phyloP scores from a whole-genome alignment of 2,113 vertebrate species.

The Haemorhous mexicanus region DNA sequence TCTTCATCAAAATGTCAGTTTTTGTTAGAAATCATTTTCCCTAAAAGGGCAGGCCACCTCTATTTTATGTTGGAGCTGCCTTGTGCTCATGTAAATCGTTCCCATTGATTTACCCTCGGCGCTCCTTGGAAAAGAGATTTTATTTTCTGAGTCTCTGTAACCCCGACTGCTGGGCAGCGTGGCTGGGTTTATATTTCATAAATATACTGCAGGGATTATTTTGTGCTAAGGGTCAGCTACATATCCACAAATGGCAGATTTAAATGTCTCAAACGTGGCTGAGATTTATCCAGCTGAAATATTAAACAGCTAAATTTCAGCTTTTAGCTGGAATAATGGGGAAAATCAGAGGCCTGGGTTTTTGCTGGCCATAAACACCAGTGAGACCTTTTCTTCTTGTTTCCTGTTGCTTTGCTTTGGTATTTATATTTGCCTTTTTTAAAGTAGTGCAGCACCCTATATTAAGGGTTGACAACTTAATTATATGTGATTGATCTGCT shows the following conservation, averaged over 20 bases:
- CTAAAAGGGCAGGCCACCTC: not conserved
- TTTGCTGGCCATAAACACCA: not conserved
- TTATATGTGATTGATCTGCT: slow-evolving; percentile 66
- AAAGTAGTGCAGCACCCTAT: slow-evolving; percentile 43
- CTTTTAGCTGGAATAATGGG: not conserved
- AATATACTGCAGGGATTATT: not conserved
- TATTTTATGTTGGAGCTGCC: not conserved
- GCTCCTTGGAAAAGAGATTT: not conserved
- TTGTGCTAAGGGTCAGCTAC: not conserved
- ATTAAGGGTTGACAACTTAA: slow-evolving; percentile 68
- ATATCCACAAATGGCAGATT: not conserved
- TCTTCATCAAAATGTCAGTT: not conserved
- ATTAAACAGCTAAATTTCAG: not conserved
- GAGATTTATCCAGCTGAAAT: slow-evolving; percentile 24
- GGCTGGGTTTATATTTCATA: not conserved
- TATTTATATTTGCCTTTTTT: slow-evolving; percentile 57
- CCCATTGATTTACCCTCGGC: not conserved
- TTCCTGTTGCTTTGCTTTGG: slow-evolving; percentile 34
- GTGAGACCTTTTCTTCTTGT: not conserved
- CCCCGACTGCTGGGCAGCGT: not conserved
- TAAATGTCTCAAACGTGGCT: not conserved
- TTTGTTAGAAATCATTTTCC: not conserved
- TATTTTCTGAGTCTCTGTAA: not conserved
- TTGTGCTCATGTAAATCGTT: not conserved
- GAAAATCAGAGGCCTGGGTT: not conserved